Evolutionary conservation across 1,140 invertebrate species (phyloP).

Genomic region (Hermetia illucens): DNA sequence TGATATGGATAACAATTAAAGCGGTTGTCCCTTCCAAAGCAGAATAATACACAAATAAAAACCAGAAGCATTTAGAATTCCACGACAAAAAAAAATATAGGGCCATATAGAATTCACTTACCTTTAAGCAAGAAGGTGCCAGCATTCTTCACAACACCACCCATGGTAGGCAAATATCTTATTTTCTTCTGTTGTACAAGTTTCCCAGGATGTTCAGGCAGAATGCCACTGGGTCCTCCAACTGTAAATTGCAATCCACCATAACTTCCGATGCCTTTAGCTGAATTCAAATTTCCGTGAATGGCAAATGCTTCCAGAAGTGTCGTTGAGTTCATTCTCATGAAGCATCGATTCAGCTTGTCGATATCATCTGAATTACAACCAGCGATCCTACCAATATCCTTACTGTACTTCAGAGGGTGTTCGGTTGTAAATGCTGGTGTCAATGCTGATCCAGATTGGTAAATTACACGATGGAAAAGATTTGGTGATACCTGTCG

Average conservation of each 20-base stretch:
- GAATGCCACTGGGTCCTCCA: constrained; percentile 24
- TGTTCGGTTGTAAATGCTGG: constrained; percentile 49
- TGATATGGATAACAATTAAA: too few relatives aligned
- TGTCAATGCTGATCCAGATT: constrained; percentile 40
- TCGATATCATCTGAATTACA: constrained; percentile 18
- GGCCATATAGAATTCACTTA: too few relatives aligned
- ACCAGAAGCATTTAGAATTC: too few relatives aligned
- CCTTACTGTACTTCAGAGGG: constrained; percentile 28
- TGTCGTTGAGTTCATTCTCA: constrained; percentile 18
- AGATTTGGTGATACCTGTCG: too few relatives aligned
- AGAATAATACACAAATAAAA: too few relatives aligned
- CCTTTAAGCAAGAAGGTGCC: constrained; percentile 24
- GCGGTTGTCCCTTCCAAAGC: too few relatives aligned
- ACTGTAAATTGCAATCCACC: constrained; percentile 24
- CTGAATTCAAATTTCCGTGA: constrained; percentile 15
- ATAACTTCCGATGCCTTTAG: constrained; percentile 13
- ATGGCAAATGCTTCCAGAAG: constrained; percentile 18
- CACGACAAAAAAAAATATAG: too few relatives aligned
- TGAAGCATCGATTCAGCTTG: constrained; percentile 18
- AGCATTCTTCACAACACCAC: constrained; percentile 23
- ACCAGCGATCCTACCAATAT: constrained; percentile 19
- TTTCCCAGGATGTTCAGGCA: constrained; percentile 23
- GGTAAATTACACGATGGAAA: constrained; percentile 37
- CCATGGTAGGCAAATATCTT: constrained; percentile 23
- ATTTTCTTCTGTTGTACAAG: constrained; percentile 20